A percentile compares a stretch with the other conserved stretches of the same genome.
phyloP scores from a whole-genome alignment of 2,888 invertebrate genomes.

The Drosophila picticornis region DNA sequence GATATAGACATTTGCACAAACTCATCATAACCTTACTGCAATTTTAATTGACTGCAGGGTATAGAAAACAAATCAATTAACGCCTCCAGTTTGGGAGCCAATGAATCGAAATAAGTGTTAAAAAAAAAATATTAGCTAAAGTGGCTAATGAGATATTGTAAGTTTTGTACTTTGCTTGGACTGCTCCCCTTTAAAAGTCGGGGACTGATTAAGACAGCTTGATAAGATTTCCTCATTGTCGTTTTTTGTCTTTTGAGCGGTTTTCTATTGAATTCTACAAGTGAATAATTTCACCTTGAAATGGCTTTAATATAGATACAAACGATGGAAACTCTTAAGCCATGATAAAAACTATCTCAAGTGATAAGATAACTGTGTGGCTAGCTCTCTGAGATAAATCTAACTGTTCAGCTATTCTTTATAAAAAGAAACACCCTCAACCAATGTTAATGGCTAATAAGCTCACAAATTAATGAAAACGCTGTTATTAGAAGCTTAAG shows the following conservation, averaged over 20 bases:
- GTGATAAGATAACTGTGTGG: conserved; percentile 40
- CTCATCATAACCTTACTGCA: not conserved
- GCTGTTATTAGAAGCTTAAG: not conserved
- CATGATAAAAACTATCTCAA: conserved; percentile 36
- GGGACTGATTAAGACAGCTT: conserved; percentile 23
- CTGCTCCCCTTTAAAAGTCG: conserved; percentile 10
- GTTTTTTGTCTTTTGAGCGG: not conserved
- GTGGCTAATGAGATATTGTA: not conserved
- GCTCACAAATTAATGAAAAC: not conserved
- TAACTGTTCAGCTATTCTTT: not conserved
- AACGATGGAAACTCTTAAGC: not conserved
- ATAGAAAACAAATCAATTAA: not conserved
- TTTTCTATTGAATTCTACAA: conserved; percentile 9
- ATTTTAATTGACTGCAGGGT: not conserved
- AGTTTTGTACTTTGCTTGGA: conserved; percentile 36
- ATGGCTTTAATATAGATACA: conserved; percentile 12
- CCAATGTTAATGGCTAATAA: not conserved
- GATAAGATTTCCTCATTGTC: conserved; percentile 31
- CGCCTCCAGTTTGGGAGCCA: not conserved
- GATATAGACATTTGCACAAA: not conserved
- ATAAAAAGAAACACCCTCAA: not conserved
- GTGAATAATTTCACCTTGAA: conserved; percentile 29
- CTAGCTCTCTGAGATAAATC: conserved; percentile 8
- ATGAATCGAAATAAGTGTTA: not conserved
- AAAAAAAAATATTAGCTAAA: not conserved